phyloP scores from a whole-genome alignment of 2,888 invertebrate species.

The Drosophila robusta region DNA sequence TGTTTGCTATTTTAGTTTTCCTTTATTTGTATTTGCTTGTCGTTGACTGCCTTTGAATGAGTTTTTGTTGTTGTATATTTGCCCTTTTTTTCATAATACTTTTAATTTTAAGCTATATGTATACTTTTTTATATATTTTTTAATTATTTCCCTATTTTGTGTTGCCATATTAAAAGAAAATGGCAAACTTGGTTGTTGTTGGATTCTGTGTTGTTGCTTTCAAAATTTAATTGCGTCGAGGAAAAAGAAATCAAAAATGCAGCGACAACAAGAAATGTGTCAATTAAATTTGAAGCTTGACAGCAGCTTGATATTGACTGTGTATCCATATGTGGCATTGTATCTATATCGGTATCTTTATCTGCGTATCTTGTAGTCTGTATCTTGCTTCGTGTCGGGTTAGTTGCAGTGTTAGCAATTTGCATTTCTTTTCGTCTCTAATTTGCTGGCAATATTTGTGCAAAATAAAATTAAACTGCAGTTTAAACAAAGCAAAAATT shows the following conservation, averaged over 20 bases:
- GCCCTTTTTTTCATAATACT: neutral
- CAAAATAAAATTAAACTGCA: slow-evolving; percentile 83
- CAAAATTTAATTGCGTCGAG: slow-evolving; percentile 39
- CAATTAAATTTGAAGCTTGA: slow-evolving; percentile 80
- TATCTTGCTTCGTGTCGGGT: neutral
- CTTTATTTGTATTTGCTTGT: neutral
- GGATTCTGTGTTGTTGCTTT: slow-evolving; percentile 11
- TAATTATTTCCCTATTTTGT: neutral
- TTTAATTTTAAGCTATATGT: neutral
- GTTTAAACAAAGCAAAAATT: slow-evolving; percentile 83
- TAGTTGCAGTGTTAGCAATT: slow-evolving; percentile 45
- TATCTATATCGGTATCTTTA: slow-evolving; percentile 25
- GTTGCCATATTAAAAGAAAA: slow-evolving; percentile 4
- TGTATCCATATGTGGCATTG: slow-evolving; percentile 14
- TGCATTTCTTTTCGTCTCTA: slow-evolving; percentile 66
- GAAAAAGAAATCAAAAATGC: slow-evolving; percentile 24
- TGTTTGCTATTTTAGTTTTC: slow-evolving; percentile 17
- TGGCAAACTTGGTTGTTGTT: slow-evolving; percentile 25
- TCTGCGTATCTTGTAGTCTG: slow-evolving; percentile 20
- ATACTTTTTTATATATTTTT: neutral
- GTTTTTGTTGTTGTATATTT: neutral
- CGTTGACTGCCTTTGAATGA: slow-evolving; percentile 18
- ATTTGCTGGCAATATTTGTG: slow-evolving; percentile 79
- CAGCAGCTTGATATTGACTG: slow-evolving; percentile 51
- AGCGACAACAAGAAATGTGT: slow-evolving; percentile 67